Evolutionary conservation across 2,113 vertebrate species (phyloP).

Genomic region (Camelus bactrianus): DNA sequence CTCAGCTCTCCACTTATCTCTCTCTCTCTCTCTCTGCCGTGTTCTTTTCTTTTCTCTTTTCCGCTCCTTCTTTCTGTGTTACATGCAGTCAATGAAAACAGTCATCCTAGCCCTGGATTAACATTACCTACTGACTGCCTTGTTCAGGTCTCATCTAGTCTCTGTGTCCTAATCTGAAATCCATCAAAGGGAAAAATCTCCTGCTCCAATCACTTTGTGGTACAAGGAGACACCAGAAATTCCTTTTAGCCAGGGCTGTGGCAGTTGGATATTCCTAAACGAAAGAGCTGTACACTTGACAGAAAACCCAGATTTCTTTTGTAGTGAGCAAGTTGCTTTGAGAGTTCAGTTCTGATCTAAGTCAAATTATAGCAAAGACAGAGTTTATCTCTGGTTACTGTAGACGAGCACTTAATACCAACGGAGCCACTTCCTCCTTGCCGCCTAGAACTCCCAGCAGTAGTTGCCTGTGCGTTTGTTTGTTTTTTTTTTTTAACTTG

Average conservation of each 20-base stretch:
- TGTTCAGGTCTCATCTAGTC: not conserved
- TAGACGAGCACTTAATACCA: not conserved
- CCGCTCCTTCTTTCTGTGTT: not conserved
- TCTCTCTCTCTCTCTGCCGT: not conserved
- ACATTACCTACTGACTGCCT: not conserved
- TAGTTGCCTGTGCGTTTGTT: not conserved
- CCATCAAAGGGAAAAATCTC: not conserved
- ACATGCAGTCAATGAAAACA: not conserved
- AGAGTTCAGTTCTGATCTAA: not conserved
- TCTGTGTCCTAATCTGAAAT: not conserved
- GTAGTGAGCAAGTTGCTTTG: not conserved
- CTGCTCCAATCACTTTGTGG: not conserved
- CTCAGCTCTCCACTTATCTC: not conserved
- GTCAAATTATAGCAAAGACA: not conserved
- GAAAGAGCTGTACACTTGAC: not conserved
- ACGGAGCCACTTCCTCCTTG: not conserved
- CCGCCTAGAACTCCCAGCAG: not conserved
- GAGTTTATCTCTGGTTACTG: not conserved
- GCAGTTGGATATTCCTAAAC: not conserved
- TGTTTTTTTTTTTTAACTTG: not conserved
- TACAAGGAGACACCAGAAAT: not conserved
- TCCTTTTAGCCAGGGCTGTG: accelerated
- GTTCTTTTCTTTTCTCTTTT: not conserved
- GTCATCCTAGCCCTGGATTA: not conserved
- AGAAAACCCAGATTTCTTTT: not conserved